phyloP scores from a whole-genome alignment of 2,888 invertebrate species.

The Leucozona laternaria region DNA sequence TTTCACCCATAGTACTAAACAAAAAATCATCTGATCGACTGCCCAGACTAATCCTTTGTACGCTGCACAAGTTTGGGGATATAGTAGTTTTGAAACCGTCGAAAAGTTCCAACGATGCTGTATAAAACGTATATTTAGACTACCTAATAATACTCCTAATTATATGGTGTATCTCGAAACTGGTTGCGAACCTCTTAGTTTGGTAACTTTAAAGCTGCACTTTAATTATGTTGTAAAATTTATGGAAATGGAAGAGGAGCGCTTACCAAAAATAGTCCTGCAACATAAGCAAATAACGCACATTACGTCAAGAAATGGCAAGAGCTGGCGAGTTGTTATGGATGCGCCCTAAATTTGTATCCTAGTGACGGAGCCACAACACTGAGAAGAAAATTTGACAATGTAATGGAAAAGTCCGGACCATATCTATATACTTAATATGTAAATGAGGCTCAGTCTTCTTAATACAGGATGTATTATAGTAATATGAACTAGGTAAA shows the following conservation, averaged over 20 bases:
- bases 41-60: no score
- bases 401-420: neutral
- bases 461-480: no score
- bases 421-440: no score
- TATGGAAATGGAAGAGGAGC: neutral
- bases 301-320: conserved; percentile 14
- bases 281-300: no score
- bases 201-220: no score
- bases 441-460: no score
- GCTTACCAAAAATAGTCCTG: conserved; percentile 4
- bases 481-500: no score
- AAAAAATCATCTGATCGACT: no score
- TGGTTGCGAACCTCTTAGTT: neutral
- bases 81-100: neutral
- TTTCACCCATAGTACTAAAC: no score
- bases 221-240: no score
- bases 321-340: neutral
- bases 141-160: neutral
- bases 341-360: neutral
- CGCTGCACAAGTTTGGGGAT: neutral
- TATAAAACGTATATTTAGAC: neutral
- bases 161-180: neutral
- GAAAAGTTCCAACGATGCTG: neutral
- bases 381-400: neutral
- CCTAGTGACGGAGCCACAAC: neutral